phyloP scores from a whole-genome alignment of 2,797 vertebrate species.

The Poecilia picta region DNA sequence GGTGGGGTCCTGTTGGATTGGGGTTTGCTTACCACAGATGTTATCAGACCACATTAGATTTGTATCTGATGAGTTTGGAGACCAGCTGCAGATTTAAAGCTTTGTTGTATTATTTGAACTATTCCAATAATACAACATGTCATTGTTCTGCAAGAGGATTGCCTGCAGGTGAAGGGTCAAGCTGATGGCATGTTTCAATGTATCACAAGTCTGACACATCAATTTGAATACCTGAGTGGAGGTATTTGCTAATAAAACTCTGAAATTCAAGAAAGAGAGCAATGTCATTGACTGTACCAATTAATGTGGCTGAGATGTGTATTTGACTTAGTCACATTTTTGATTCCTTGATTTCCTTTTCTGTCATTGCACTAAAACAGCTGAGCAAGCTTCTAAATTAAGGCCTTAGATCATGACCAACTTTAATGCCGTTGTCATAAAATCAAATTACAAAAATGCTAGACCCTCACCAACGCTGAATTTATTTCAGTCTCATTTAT shows the following conservation, averaged over 20 bases:
- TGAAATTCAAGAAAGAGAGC: background rate
- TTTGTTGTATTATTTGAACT: background rate
- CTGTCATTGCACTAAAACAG: background rate
- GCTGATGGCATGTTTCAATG: background rate
- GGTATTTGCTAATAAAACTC: background rate
- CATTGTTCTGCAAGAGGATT: background rate
- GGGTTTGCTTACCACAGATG: background rate
- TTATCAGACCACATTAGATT: slow-evolving; percentile 13
- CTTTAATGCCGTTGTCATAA: background rate
- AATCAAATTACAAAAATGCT: background rate
- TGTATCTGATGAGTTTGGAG: background rate
- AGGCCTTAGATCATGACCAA: background rate
- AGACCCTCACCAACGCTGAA: background rate
- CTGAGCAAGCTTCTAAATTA: background rate
- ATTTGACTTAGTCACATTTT: background rate
- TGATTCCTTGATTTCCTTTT: background rate
- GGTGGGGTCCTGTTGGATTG: slow-evolving; percentile 5
- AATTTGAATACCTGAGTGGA: background rate
- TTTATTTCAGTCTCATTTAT: background rate
- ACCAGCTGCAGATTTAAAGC: slow-evolving; percentile 2
- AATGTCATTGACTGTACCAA: background rate
- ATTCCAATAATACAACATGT: background rate
- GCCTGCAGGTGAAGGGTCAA: background rate
- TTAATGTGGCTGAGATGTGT: background rate
- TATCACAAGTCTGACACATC: background rate